Conservation (phyloP, 2,888 invertebrate species). For the Spodoptera littoralis region DNA sequence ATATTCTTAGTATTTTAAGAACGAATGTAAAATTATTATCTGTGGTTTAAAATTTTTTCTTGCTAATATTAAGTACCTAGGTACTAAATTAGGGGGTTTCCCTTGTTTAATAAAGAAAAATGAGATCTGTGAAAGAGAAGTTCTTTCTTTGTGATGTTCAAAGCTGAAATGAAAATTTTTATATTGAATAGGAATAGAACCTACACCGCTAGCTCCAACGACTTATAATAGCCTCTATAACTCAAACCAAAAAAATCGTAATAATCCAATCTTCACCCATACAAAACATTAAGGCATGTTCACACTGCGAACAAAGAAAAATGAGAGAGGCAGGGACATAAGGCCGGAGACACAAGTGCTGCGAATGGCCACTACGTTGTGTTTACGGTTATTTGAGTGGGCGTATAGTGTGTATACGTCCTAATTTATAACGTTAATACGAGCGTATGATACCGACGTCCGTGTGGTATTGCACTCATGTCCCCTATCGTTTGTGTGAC, state of each 20-base stretch:
- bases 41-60: no score
- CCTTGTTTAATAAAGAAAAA: no score
- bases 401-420: conserved; percentile 73
- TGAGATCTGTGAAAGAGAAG: no score
- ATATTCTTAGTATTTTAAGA: no score
- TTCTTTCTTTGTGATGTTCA: no score
- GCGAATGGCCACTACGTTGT: conserved; percentile 76
- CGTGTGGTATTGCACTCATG: conserved; percentile 70
- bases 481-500: conserved; percentile 32
- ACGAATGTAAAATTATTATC: no score
- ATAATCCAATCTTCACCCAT: conserved; percentile 12
- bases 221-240: no score
- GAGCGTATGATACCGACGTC: conserved; percentile 55
- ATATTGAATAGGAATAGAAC: no score
- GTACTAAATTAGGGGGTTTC: no score
- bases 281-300: conserved; percentile 44
- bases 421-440: conserved; percentile 88
- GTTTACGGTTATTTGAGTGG: conserved; percentile 87
- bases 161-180: no score
- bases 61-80: no score
- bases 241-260: conserved; percentile 7
- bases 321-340: conserved; percentile 70
- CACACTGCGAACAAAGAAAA: conserved; percentile 65
- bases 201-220: no score
- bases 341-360: conserved; percentile 76